A percentile compares a stretch with the other conserved stretches of the same genome.
These are phyloP conservation scores for Misgurnus anguillicaudatus DNA, from an alignment of 2,113 vertebrate genomes.

Conservation along the genomic window DNA sequence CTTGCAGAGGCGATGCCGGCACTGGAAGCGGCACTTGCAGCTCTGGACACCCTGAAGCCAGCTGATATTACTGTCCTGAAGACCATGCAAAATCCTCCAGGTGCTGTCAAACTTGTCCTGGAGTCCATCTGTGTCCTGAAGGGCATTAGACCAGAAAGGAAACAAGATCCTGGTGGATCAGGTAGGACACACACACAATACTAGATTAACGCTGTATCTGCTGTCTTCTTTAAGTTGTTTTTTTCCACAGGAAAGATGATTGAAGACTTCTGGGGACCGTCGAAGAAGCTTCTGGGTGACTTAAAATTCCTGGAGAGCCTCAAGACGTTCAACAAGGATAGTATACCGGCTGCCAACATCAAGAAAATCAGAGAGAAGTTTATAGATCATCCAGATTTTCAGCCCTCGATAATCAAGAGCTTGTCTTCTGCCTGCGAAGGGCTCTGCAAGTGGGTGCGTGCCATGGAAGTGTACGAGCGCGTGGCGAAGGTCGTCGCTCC, in stretches of 20 bases:
- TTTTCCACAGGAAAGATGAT: constrained; percentile 85
- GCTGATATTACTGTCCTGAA: constrained; percentile 89
- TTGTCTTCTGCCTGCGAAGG: constrained; percentile 92
- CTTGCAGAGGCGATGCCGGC: constrained; percentile 90
- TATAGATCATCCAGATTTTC: constrained; percentile 85
- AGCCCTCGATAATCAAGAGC: constrained; percentile 85
- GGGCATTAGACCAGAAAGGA: constrained; percentile 84
- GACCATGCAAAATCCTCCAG: constrained; percentile 91
- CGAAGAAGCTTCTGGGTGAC: constrained; percentile 87
- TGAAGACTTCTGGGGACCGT: constrained; percentile 90
- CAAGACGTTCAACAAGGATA: constrained; percentile 86
- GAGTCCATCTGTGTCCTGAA: constrained; percentile 95
- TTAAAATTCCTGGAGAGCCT: constrained; percentile 89
- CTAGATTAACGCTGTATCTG: background rate
- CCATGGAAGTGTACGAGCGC: constrained; percentile 89
- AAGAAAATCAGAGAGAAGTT: constrained; percentile 88
- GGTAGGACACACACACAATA: constrained; percentile 65
- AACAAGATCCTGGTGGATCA: constrained; percentile 84
- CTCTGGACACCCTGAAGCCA: constrained; percentile 88
- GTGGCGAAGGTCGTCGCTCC: constrained; percentile 90
- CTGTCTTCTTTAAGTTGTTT: background rate
- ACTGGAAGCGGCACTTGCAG: constrained; percentile 82
- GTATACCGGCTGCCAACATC: constrained; percentile 78
- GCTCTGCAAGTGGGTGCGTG: constrained; percentile 91
- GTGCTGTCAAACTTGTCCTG: constrained; percentile 89